Evolutionary conservation across 2,113 vertebrate species (phyloP), one percentile per base, ranked within the genome.

Genomic region (Rhabdomys dilectus): DNA sequence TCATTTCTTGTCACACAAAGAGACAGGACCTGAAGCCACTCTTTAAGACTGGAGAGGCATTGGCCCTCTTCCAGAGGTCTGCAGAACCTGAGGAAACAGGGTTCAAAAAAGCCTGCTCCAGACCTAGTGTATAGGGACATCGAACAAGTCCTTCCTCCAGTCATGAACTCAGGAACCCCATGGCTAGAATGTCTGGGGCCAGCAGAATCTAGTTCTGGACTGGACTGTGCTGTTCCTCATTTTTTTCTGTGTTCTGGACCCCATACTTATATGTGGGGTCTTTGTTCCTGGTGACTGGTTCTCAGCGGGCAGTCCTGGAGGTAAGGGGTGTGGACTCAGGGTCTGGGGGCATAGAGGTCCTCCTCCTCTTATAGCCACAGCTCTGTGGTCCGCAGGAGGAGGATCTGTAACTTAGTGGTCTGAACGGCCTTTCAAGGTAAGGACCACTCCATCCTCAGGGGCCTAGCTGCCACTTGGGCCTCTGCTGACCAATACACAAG

Each of bases 321-420:
- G 64, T 21, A 17, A n/a, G 58, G 42, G 21, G n/a, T 39, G 2
- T 4, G 26, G 3, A 2, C 10, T 11, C 16, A 51, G 58, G 19
- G 15, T 19, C 22, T n/a, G 53, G 8, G 36, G 48, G 51, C 1
- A 11, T 6, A 0, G 9, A 53, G 60, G 16, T 7, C 16, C 3
- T 19, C n/a, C 24, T 64, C 26, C 81, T 45, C 51, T 11, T 12
- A 56, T 75, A 80, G 24, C 48, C 62, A 24, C 56, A 91, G 39
- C 10, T 34, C 45, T 22, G 3, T 0, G 73, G 64, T 12, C 8
- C 34, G 45, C 77, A 36, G 5, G 3, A 26, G 13, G n/a, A 56
- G 15, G 2, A 10, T 86, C 34, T 81, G 64, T 86, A 73, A 88
- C 1, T 34, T 3, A 3, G 39, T 4, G n/a, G 17, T 62, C 85